phyloP scores from a whole-genome alignment of 2,113 vertebrate genomes.

The Cochlearius cochlearius region DNA sequence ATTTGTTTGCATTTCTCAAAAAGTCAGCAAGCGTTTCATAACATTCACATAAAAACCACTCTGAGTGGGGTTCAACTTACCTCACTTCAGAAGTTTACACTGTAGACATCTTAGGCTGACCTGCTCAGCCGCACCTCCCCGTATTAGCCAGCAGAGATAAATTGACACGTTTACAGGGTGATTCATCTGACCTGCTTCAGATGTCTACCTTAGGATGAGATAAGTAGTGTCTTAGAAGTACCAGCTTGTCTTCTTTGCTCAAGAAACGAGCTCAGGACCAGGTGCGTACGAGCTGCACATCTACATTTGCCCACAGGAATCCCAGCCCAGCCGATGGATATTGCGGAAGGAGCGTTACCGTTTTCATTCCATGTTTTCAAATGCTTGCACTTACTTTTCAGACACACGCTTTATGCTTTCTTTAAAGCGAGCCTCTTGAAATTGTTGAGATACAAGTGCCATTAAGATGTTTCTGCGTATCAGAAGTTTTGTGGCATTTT shows the following conservation, averaged over 20 bases:
- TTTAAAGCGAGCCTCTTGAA: background rate
- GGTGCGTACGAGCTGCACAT: background rate
- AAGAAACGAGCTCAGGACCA: background rate
- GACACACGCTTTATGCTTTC: background rate
- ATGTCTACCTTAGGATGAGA: background rate
- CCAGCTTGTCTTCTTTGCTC: background rate
- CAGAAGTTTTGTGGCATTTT: background rate
- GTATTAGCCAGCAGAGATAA: accelerated
- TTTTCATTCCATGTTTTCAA: background rate
- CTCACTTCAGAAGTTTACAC: background rate
- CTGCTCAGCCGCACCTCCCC: background rate
- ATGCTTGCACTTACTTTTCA: background rate
- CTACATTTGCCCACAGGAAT: background rate
- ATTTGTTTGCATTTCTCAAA: background rate
- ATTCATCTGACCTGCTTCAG: background rate
- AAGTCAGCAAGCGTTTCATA: background rate
- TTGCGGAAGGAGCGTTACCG: background rate
- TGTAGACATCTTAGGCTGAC: background rate
- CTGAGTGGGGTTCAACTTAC: background rate
- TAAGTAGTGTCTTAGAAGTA: background rate
- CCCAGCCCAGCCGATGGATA: accelerated
- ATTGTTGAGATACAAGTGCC: background rate
- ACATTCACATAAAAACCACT: background rate
- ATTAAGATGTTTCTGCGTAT: background rate
- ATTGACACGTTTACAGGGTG: background rate